phyloP scores from a whole-genome alignment of 2,113 vertebrate species.

The Ciconia maguari region DNA sequence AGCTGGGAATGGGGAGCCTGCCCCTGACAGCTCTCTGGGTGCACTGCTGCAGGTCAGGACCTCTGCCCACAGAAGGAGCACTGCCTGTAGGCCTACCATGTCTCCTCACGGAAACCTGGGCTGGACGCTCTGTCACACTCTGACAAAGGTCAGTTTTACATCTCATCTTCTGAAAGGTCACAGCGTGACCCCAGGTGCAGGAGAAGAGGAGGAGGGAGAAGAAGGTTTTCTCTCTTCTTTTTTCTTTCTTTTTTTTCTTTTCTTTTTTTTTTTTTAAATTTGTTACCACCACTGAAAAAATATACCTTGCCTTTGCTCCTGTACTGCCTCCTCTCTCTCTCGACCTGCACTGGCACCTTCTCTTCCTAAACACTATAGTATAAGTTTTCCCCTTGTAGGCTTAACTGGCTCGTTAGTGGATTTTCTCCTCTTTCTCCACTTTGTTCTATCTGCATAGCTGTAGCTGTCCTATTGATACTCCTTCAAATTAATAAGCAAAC shows the following conservation, averaged over 20 bases:
- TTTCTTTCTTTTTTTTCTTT: neutral
- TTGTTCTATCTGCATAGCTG: neutral
- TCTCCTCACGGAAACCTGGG: neutral
- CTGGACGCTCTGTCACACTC: constrained; percentile 12
- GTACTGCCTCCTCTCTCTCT: neutral
- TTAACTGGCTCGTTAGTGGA: neutral
- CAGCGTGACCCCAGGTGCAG: constrained; percentile 54
- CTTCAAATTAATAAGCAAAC: neutral
- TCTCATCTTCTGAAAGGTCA: constrained; percentile 55
- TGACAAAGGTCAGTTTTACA: constrained; percentile 58
- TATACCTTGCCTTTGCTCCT: neutral
- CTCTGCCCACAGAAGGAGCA: constrained; percentile 28
- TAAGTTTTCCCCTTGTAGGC: neutral
- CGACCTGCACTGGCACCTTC: accelerated
- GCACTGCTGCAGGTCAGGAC: constrained; percentile 37
- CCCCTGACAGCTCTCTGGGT: constrained; percentile 6
- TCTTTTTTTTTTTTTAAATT: neutral
- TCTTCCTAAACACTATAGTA: neutral
- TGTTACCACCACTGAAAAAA: neutral
- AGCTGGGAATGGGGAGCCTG: neutral
- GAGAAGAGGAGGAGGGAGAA: constrained; percentile 5
- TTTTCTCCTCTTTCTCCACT: neutral
- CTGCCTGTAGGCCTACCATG: constrained; percentile 41
- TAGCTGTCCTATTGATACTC: neutral
- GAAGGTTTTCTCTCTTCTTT: neutral